Conservation (phyloP, 2,888 invertebrate genomes). For the Criorhina ranunculi region DNA sequence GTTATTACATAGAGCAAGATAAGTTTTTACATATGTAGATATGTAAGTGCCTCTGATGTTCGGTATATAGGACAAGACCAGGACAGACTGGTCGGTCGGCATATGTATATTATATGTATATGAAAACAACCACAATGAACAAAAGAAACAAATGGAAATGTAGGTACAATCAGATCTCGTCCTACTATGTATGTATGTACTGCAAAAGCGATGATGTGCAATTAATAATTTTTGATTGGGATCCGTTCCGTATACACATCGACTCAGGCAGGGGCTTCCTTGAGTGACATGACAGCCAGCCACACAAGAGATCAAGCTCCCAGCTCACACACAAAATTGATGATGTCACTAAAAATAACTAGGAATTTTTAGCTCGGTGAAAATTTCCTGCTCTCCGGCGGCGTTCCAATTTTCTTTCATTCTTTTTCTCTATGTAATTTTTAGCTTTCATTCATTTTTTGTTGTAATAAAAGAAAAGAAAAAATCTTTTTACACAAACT, state of each 20-base stretch:
- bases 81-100: slow-evolving; percentile 4
- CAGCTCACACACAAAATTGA: slow-evolving; percentile 73
- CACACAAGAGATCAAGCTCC: slow-evolving; percentile 50
- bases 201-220: slow-evolving; percentile 58
- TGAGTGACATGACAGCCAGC: slow-evolving; percentile 76
- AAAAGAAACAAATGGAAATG: slow-evolving; percentile 63
- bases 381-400: slow-evolving; percentile 67
- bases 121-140: slow-evolving; percentile 29
- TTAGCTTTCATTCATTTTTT: neutral
- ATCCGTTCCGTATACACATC: slow-evolving; percentile 25
- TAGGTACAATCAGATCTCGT: slow-evolving; percentile 18
- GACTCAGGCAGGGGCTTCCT: slow-evolving; percentile 44
- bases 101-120: no score
- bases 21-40: neutral
- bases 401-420: slow-evolving; percentile 50
- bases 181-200: no score
- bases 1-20: slow-evolving; percentile 42
- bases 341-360: slow-evolving; percentile 77
- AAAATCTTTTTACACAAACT: slow-evolving; percentile 51
- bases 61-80: slow-evolving; percentile 62
- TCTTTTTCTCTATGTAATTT: slow-evolving; percentile 4
- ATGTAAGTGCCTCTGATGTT: neutral
- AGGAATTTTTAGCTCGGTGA: slow-evolving; percentile 69
- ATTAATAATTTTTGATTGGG: slow-evolving; percentile 69
- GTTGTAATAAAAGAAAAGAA: neutral